These are phyloP conservation scores for Arrhopalites spinosus DNA, from an alignment of 2,888 invertebrate species.

Conservation along the genomic window DNA sequence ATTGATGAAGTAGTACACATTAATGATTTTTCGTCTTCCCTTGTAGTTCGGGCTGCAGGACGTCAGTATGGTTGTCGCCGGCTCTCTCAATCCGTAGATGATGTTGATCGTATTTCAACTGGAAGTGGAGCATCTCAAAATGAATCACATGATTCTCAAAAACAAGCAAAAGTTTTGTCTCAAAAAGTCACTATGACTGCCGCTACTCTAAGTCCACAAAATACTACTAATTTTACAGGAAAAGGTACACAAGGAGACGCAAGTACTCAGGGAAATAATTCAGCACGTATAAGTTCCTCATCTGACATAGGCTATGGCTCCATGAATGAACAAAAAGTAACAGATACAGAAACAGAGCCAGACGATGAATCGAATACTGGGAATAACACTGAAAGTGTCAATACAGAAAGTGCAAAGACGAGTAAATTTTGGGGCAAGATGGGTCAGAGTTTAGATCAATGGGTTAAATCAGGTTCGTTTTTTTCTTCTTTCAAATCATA, in stretches of 20 bases:
- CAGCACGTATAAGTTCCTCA: constrained; percentile 54
- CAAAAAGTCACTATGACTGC: constrained; percentile 24
- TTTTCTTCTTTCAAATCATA: too few relatives aligned
- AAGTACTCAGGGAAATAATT: constrained; percentile 35
- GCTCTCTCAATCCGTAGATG: constrained; percentile 53
- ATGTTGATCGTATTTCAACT: constrained; percentile 55
- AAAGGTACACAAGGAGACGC: constrained; percentile 40
- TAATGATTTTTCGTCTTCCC: too few relatives aligned
- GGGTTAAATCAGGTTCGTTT: constrained; percentile 55
- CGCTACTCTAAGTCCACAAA: background rate
- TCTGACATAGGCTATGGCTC: constrained; percentile 63
- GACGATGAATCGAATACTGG: constrained; percentile 44
- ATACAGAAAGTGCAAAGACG: constrained; percentile 33
- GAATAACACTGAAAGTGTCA: background rate
- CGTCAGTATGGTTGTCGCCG: constrained; percentile 58
- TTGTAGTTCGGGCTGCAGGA: constrained; percentile 83
- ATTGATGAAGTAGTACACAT: too few relatives aligned
- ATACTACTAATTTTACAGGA: constrained; percentile 3
- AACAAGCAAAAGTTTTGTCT: constrained; percentile 26
- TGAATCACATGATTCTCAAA: constrained; percentile 39
- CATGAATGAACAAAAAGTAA: constrained; percentile 60
- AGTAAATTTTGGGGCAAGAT: constrained; percentile 55
- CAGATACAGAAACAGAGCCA: constrained; percentile 45
- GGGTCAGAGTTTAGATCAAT: constrained; percentile 56
- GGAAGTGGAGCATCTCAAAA: constrained; percentile 51